phyloP scores from a whole-genome alignment of 2,888 invertebrate species.

The Brachypalpus laphriformis region DNA sequence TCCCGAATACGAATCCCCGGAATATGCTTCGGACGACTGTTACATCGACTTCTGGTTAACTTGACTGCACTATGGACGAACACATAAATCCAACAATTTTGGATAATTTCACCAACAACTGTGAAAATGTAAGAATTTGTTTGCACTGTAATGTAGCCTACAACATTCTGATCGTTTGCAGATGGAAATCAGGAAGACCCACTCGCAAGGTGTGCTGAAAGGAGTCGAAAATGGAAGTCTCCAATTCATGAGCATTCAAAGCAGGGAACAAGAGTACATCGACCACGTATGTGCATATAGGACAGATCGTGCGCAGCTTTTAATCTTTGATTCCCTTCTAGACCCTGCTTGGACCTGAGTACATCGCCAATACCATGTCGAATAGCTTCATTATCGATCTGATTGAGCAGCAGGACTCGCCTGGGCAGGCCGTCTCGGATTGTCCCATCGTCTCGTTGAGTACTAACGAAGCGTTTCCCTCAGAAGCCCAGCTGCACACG shows the following conservation, averaged over 20 bases:
- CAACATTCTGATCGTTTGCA: slow-evolving; percentile 13
- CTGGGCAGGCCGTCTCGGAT: slow-evolving; percentile 50
- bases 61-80: slow-evolving; percentile 70
- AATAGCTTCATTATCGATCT: slow-evolving; percentile 81
- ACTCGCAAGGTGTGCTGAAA: slow-evolving; percentile 61
- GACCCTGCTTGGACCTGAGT: slow-evolving; percentile 81
- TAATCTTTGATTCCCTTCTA: slow-evolving; percentile 61
- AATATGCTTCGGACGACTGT: not conserved
- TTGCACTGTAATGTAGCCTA: not conserved
- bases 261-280: slow-evolving; percentile 79
- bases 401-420: slow-evolving; percentile 77
- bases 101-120: slow-evolving; percentile 73
- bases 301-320: not conserved
- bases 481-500: slow-evolving; percentile 79
- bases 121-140: slow-evolving; percentile 52
- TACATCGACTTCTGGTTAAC: not conserved
- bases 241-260: slow-evolving; percentile 75
- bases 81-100: slow-evolving; percentile 74
- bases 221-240: slow-evolving; percentile 74
- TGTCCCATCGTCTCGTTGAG: slow-evolving; percentile 47
- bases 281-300: slow-evolving; percentile 78
- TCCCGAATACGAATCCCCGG: no score
- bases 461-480: slow-evolving; percentile 75
- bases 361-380: slow-evolving; percentile 77
- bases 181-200: slow-evolving; percentile 74